Base-by-base conservation (phyloP, 2,113 vertebrate genomes). In the Crotalus viridis region DNA sequence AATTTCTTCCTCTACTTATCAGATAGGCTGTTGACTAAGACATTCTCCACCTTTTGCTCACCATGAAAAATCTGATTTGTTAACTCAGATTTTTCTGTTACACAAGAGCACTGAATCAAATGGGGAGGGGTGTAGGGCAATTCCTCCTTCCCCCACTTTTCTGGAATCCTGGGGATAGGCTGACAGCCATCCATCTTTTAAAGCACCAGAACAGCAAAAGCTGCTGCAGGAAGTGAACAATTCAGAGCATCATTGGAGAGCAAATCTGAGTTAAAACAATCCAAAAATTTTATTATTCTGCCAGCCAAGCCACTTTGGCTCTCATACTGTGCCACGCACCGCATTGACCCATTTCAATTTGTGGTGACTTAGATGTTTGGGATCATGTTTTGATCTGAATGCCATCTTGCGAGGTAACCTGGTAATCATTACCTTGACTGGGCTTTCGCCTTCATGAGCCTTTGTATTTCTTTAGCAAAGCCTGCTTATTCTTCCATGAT, bases 391-490 rank as follows among this genome's bases (percentile, higher is more conserved):
- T 43, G 10, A 81, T 89, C 51, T 92, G 74, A 39, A 56, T 26
- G 24, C 12, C 12, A 92, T 52, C 10, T 9, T 89, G n/a, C 33
- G 52, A 15, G 87, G 61, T 33, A 89, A 92, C 64, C 24, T 92
- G 28, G 51, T 55, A 5, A 87, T 91, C 43, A 86, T 74, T 17
- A 69, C 2, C 22, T 19, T 55, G 61, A 88, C 43, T 24, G 43
- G 54, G 86, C n/a, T 39, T 87, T 0, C 26, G 6, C 10, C 92
- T 94, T 69, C 87, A 91, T 6, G 88, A 26, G 10, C 92, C 74
- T 28, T 91, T 94, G 92, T 93, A 91, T 51, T 93, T 93, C 55
- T 54, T 64, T 93, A 21, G 64, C 13, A 92, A 87, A n/a, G 46
- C 85, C 17, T 26, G 92, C 22, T 51, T 61, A 56, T 15, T 90